Evolutionary conservation across 2,888 invertebrate genomes (phyloP).

Genomic region (Ommatoiulus sabulosus): DNA sequence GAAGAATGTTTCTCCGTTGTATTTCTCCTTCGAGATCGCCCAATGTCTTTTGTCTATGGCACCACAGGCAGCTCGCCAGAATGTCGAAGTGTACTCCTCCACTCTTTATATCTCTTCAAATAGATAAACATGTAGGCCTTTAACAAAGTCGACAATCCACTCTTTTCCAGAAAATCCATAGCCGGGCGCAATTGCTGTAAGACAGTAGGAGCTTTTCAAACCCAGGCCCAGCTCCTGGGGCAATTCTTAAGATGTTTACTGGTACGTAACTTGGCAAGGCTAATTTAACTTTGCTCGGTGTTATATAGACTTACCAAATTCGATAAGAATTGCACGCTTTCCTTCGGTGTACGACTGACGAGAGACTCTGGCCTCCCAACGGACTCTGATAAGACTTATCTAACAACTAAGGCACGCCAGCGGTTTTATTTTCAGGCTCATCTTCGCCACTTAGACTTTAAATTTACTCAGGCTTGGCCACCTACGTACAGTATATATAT

Average conservation of each 20-base stretch:
- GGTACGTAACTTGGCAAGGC: constrained; percentile 21
- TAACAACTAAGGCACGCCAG: constrained; percentile 21
- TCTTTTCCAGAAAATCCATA: constrained; percentile 23
- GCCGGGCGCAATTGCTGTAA: neutral
- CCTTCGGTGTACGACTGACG: constrained; percentile 20
- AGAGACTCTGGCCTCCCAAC: neutral
- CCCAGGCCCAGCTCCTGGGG: neutral
- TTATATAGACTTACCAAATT: constrained; percentile 28
- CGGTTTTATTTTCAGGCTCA: constrained; percentile 27
- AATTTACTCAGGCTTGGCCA: constrained; percentile 5
- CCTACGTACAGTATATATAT: neutral
- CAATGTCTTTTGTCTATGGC: constrained; percentile 27
- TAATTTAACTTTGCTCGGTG: constrained; percentile 34
- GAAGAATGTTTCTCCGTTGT: neutral
- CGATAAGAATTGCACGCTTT: constrained; percentile 17
- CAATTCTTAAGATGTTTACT: constrained; percentile 28
- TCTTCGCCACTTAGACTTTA: constrained; percentile 18
- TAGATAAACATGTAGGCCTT: constrained; percentile 21
- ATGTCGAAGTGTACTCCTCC: neutral
- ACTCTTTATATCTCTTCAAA: constrained; percentile 22
- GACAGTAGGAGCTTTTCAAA: neutral
- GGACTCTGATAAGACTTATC: constrained; percentile 18
- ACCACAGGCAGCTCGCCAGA: constrained; percentile 20
- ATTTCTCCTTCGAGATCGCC: constrained; percentile 11
- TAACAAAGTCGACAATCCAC: constrained; percentile 34